Percentiles rank a stretch among this genome's conserved stretches.
Conservation (phyloP, 2,113 vertebrate species). For the Theristicus caerulescens region DNA sequence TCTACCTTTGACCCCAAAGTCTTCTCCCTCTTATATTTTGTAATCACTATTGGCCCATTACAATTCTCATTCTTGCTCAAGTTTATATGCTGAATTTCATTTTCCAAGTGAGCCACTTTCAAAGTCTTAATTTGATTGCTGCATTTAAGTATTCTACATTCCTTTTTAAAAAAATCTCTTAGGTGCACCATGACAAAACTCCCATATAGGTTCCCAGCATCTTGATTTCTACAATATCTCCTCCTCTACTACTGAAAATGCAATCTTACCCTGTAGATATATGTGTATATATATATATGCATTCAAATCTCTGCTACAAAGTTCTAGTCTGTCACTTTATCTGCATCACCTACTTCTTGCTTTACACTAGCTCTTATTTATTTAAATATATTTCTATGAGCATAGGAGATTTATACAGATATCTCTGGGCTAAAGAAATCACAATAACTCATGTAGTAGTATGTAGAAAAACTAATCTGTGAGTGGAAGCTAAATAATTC, state of each 20-base stretch:
- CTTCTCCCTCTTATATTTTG: neutral
- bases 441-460: neutral
- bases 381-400: neutral
- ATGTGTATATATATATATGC: neutral
- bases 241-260: neutral
- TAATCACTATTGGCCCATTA: neutral
- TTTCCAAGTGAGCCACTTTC: neutral
- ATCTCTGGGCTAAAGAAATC: neutral
- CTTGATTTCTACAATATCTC: neutral
- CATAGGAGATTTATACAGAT: neutral
- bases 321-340: neutral
- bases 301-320: neutral
- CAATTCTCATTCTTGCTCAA: neutral
- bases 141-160: neutral
- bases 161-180: neutral
- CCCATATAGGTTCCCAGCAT: neutral
- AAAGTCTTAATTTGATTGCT: neutral
- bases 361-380: neutral
- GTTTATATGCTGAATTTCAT: neutral
- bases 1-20: neutral
- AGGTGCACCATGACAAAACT: neutral
- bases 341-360: neutral
- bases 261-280: neutral
- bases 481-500: neutral
- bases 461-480: neutral